phyloP scores from a whole-genome alignment of 2,113 vertebrate species.

The Rhombomys opimus region DNA sequence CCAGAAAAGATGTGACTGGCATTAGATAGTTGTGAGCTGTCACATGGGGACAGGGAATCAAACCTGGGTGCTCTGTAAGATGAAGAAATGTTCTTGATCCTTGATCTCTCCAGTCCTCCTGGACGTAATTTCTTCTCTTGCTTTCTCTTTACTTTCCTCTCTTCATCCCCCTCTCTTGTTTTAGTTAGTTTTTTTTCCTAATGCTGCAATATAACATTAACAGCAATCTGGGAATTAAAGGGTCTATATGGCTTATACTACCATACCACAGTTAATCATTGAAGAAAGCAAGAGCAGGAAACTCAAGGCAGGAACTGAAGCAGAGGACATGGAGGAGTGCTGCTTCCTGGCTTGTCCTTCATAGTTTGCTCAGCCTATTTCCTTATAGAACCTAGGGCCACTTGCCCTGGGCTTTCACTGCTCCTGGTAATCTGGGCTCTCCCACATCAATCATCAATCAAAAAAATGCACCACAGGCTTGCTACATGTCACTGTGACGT shows the following conservation, averaged over 20 bases:
- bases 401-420: background rate
- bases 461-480: background rate
- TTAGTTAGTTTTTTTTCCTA: background rate
- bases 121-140: background rate
- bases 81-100: background rate
- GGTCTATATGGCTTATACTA: background rate
- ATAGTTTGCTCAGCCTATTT: background rate
- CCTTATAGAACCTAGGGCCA: background rate
- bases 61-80: background rate
- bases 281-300: background rate
- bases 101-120: background rate
- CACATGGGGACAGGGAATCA: no score
- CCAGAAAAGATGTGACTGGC: no score
- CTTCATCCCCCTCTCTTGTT: background rate
- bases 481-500: background rate
- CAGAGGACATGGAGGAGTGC: background rate
- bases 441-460: background rate
- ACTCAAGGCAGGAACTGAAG: background rate
- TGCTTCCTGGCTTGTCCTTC: background rate
- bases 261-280: background rate
- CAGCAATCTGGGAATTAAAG: background rate
- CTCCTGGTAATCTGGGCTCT: background rate
- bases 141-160: background rate
- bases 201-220: background rate
- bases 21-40: background rate